Evolutionary conservation across 2,888 invertebrate species (phyloP), one percentile per base, ranked within the genome.

Genomic region (Drosophila infuscata): DNA sequence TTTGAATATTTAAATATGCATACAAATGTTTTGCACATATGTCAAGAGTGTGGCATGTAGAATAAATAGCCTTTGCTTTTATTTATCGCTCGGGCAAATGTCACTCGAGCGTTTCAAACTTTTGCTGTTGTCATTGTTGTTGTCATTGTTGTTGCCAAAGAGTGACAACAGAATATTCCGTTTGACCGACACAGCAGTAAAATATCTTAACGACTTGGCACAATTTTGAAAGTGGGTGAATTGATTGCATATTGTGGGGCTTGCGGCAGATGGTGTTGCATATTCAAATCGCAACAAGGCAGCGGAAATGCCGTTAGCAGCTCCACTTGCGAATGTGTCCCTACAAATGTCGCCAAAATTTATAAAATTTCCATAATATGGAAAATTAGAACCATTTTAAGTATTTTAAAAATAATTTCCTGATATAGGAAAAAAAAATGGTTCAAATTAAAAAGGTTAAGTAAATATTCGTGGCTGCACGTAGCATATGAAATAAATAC

Each of bases 1-100:
- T 86, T 83, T 86, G 63, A 88, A 87, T 84, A 82, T 79, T 79
- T 83, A 84, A 88, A 81, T 83, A 79, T 81, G 76, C 83, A 85
- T n/a, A 29, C 3, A 46, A 25, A 25, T 36, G 36, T 36, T 17
- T 29, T 54, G 36, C 0, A 25, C 20, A 30, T 69, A 68, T 65
- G 59, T 66, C 66, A 53, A 74, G 62, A 43, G 64, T 41, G 57
- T 73, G 76, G 70, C 65, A 70, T 72, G 60, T 74, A 74, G 82
- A 81, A 83, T 76, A 86, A 79, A 83, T 79, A 86, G 86, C 86
- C 83, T 85, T 61, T 64, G 81, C 71, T 81, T 88, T 83, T 79
- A 86, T 85, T 85, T 85, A 85, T 88, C 76, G 88, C 86, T 70
- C 61, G 56, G 69, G 69, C 84, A 83, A 87, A 83, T 83, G 87